Conservation (phyloP, 1,140 invertebrate genomes). For the Drosophila bifasciata region DNA sequence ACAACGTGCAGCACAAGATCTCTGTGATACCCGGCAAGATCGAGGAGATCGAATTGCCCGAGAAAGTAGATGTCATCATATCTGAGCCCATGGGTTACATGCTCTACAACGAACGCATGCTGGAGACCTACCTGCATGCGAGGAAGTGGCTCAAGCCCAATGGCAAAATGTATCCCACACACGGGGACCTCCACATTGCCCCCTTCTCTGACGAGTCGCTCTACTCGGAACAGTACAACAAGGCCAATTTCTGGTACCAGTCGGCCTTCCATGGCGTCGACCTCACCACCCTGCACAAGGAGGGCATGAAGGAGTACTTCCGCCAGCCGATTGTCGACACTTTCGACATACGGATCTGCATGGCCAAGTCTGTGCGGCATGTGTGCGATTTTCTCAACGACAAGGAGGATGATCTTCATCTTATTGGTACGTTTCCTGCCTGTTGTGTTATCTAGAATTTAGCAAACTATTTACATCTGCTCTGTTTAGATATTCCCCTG, state of each 20-base stretch:
- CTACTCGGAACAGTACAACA: constrained; percentile 99
- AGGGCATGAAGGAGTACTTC: constrained; percentile 99
- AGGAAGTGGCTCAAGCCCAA: constrained; percentile 98
- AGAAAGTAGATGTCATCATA: constrained; percentile 98
- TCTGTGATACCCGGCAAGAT: constrained; percentile 98
- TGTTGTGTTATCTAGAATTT: neutral
- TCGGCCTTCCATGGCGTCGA: constrained; percentile 99
- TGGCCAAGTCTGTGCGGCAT: constrained; percentile 97
- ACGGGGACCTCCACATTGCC: constrained; percentile 98
- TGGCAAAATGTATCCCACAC: constrained; percentile 98
- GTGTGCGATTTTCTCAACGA: constrained; percentile 98
- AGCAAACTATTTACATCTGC: neutral
- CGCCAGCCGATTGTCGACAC: constrained; percentile 99
- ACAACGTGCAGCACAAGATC: constrained; percentile 94
- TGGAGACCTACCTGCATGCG: constrained; percentile 99
- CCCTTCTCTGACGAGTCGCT: constrained; percentile 99
- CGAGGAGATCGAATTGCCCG: constrained; percentile 98
- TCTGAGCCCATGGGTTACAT: constrained; percentile 99
- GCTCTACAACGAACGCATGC: constrained; percentile 99
- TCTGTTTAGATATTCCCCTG: constrained; percentile 92
- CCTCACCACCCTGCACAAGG: constrained; percentile 93
- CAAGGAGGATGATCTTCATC: constrained; percentile 96
- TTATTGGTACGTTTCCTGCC: constrained; percentile 88
- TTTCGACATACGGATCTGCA: constrained; percentile 98
- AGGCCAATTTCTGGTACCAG: constrained; percentile 99